A percentile compares a stretch with the other conserved stretches of the same genome.
Evolutionary conservation across 2,888 invertebrate species (phyloP).

Genomic region (Neoitamus cyanurus): DNA sequence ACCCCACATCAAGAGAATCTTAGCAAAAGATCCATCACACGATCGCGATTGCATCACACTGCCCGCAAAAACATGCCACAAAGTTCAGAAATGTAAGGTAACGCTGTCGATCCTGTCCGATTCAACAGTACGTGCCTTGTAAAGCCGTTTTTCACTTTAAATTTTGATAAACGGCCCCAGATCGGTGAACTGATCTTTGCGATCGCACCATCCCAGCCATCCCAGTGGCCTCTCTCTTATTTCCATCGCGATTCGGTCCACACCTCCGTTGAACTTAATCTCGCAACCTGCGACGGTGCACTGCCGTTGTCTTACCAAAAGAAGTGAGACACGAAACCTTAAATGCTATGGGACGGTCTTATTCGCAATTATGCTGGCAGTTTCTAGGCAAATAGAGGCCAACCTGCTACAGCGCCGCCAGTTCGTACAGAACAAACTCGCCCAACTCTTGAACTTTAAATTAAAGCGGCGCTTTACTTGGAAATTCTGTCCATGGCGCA

Average conservation of each 20-base stretch:
- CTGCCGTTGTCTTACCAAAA: background rate
- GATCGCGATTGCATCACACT: background rate
- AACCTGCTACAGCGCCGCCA: background rate
- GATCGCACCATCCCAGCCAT: background rate
- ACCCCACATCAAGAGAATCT: background rate
- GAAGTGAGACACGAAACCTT: constrained; percentile 47
- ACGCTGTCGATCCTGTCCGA: background rate
- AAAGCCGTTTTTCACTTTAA: background rate
- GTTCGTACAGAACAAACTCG: background rate
- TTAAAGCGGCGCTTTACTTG: background rate
- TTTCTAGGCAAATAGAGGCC: constrained; percentile 44
- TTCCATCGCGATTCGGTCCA: background rate
- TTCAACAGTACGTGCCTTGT: background rate
- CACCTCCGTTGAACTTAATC: constrained; percentile 12
- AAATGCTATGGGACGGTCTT: constrained; percentile 46
- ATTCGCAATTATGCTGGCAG: constrained; percentile 46
- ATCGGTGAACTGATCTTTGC: background rate
- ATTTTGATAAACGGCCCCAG: background rate
- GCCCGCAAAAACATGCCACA: background rate
- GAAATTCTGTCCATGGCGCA: constrained; percentile 28
- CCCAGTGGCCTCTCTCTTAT: constrained; percentile 23
- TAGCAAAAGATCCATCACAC: background rate
- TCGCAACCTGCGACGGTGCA: background rate
- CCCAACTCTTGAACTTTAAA: constrained; percentile 41
- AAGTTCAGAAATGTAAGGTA: background rate